Evolutionary conservation across 2,797 vertebrate genomes (phyloP).

Genomic region (Coendou prehensilis): DNA sequence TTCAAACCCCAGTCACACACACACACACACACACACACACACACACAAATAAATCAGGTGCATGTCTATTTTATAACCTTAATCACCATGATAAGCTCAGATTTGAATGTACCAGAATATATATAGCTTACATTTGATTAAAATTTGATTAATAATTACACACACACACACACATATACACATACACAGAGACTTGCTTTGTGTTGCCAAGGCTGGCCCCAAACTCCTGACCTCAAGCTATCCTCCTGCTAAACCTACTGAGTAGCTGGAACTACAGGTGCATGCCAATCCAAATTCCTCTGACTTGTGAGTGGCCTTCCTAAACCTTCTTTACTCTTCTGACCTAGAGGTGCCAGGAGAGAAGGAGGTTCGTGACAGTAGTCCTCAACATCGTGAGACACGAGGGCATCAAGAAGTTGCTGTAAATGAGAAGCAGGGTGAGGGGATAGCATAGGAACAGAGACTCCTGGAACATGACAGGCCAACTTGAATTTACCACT

Average conservation of each 20-base stretch:
- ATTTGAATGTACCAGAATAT: background rate
- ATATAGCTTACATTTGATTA: background rate
- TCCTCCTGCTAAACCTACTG: background rate
- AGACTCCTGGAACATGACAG: background rate
- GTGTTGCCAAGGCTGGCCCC: background rate
- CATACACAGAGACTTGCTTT: background rate
- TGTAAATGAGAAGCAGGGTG: background rate
- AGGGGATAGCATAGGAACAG: background rate
- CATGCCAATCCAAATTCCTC: slow-evolving; percentile 9
- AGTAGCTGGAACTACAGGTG: background rate
- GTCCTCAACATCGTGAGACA: slow-evolving; percentile 32
- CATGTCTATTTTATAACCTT: slow-evolving; percentile 15
- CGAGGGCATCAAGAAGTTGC: background rate
- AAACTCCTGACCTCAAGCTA: background rate
- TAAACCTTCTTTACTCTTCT: slow-evolving; percentile 14
- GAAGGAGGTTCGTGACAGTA: background rate
- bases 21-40: background rate
- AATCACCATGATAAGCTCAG: background rate
- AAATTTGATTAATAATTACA: background rate
- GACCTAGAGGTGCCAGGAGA: background rate
- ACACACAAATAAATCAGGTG: background rate
- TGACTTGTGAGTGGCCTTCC: background rate
- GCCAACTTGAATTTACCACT: background rate
- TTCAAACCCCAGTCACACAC: background rate
- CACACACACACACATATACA: too few species aligned